These are phyloP conservation scores for Numenius phaeopus DNA, from an alignment of 2,797 vertebrate genomes.

Conservation along the genomic window DNA sequence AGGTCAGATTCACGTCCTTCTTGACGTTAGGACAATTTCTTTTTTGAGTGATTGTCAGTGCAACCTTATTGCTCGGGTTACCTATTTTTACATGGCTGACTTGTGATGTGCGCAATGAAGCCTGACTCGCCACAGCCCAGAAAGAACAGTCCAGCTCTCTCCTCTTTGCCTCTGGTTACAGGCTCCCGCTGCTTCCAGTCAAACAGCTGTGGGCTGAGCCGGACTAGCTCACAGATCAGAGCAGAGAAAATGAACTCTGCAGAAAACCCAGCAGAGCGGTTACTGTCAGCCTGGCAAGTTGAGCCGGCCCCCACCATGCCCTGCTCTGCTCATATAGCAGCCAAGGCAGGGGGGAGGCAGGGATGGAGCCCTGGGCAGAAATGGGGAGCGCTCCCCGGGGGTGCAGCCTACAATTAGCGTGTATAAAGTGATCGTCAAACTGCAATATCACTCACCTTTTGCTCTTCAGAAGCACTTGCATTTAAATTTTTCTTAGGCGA, in stretches of 20 bases:
- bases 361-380: not conserved
- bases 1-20: not conserved
- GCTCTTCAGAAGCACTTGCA: not conserved
- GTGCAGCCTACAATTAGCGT: not conserved
- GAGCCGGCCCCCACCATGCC: not conserved
- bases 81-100: not conserved
- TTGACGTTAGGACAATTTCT: not conserved
- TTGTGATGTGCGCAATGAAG: not conserved
- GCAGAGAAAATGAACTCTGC: not conserved
- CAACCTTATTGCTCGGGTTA: not conserved
- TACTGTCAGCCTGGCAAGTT: not conserved
- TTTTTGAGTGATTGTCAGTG: not conserved
- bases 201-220: not conserved
- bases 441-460: not conserved
- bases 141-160: not conserved
- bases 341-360: not conserved
- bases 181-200: not conserved
- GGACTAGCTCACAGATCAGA: not conserved
- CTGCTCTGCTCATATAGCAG: not conserved
- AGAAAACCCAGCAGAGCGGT: not conserved
- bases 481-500: not conserved
- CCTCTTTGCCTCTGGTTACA: not conserved
- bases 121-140: fast-evolving
- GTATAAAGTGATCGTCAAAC: not conserved
- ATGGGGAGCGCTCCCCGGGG: not conserved